Conservation (phyloP, 2,888 invertebrate species). For the Alitta virens region DNA sequence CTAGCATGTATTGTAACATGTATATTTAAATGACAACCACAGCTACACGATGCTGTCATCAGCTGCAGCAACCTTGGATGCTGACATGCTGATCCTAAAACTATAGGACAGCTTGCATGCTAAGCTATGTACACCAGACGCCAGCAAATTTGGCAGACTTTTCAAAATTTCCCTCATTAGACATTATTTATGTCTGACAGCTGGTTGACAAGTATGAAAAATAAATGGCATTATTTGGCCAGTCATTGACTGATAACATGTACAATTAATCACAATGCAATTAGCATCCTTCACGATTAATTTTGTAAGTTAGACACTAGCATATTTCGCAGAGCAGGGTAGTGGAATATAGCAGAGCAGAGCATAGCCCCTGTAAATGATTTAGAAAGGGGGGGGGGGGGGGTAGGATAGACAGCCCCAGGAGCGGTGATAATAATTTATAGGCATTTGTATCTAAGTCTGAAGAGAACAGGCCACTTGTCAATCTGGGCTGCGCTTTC, state of each 20-base stretch:
- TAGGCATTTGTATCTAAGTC: conserved; percentile 4
- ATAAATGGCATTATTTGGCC: conserved; percentile 52
- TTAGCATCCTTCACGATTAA: conserved; percentile 20
- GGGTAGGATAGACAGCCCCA: neutral
- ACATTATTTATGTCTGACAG: conserved; percentile 45
- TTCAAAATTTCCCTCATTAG: conserved; percentile 35
- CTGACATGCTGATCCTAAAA: neutral
- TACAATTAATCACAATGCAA: conserved; percentile 48
- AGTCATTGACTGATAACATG: conserved; percentile 46
- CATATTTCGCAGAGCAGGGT: conserved; percentile 4
- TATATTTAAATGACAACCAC: no score
- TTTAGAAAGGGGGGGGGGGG: neutral
- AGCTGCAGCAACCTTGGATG: neutral
- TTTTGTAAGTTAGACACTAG: neutral
- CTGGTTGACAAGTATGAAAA: conserved; percentile 49
- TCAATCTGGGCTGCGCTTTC: conserved; percentile 15
- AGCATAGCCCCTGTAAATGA: no score
- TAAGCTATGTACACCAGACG: no score
- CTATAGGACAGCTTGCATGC: no score
- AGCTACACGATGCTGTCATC: conserved; percentile 3
- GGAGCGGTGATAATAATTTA: conserved; percentile 14
- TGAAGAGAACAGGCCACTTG: conserved; percentile 4
- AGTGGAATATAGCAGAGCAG: no score
- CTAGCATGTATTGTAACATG: no score
- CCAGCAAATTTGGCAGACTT: neutral